phyloP scores from a whole-genome alignment of 2,113 vertebrate species.

The Megatriorchis doriae region DNA sequence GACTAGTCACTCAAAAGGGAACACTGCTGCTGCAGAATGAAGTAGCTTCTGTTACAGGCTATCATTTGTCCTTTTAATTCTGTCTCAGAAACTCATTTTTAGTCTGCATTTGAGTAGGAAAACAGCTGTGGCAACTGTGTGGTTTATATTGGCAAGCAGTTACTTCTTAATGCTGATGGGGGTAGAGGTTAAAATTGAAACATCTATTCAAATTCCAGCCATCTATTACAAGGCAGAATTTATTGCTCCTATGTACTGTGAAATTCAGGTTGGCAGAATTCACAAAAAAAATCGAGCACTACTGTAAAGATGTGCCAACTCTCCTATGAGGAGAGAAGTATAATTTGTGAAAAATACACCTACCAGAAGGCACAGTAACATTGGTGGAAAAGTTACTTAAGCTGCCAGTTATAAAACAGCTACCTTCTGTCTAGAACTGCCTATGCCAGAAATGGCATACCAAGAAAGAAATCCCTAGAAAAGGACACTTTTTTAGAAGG shows the following conservation, averaged over 20 bases:
- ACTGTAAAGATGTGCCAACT: background rate
- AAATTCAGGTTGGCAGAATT: background rate
- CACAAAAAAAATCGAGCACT: background rate
- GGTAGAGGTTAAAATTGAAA: background rate
- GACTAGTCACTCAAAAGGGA: background rate
- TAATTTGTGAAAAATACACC: background rate
- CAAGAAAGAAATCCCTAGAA: background rate
- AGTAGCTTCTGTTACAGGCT: background rate
- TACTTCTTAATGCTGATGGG: background rate
- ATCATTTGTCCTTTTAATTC: background rate
- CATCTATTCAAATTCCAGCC: background rate
- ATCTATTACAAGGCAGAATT: background rate
- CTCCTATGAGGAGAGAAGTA: background rate
- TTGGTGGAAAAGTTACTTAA: background rate
- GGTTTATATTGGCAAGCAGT: conserved; percentile 7
- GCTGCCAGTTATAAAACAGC: background rate
- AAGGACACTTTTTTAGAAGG: background rate
- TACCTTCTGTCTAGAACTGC: background rate
- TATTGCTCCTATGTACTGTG: background rate
- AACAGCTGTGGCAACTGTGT: background rate
- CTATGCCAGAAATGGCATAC: background rate
- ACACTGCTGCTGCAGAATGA: background rate
- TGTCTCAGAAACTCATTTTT: background rate
- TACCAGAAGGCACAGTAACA: background rate
- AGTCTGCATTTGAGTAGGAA: background rate